Percentiles rank a stretch among this genome's conserved stretches.
Evolutionary conservation across 2,888 invertebrate genomes (phyloP).

Genomic region (Ornithoptera alexandrae): DNA sequence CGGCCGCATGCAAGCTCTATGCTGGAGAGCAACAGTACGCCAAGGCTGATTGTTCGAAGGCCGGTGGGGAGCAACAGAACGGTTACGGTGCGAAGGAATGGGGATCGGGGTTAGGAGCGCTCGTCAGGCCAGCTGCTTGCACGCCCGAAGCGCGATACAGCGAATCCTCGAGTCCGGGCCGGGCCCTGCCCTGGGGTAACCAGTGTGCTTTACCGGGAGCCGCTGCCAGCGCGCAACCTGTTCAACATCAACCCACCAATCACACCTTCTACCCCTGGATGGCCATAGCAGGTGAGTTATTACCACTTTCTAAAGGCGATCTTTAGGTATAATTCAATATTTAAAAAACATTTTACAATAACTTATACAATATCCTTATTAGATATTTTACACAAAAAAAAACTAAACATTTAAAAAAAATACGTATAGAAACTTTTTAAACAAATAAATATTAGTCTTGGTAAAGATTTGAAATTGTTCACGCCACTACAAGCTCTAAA

Average conservation of each 20-base stretch:
- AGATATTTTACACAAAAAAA: background rate
- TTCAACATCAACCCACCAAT: conserved; percentile 93
- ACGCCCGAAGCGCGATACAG: conserved; percentile 93
- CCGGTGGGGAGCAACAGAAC: conserved; percentile 82
- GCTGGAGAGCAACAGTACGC: conserved; percentile 84
- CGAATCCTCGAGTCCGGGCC: conserved; percentile 90
- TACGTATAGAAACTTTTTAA: background rate
- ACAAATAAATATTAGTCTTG: conserved; percentile 5
- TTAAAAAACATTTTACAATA: no score
- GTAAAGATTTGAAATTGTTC: conserved; percentile 34
- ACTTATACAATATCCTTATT: no score
- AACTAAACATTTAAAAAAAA: background rate
- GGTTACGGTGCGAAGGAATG: conserved; percentile 86
- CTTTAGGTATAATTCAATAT: background rate
- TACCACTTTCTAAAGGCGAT: background rate
- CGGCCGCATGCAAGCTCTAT: conserved; percentile 91
- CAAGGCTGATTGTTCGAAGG: conserved; percentile 90
- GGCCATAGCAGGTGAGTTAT: conserved; percentile 96
- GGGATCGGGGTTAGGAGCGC: conserved; percentile 83
- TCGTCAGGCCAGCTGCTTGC: conserved; percentile 91
- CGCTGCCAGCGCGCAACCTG: conserved; percentile 89
- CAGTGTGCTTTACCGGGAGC: conserved; percentile 92
- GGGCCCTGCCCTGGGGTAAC: conserved; percentile 91
- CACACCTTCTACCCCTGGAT: conserved; percentile 99
- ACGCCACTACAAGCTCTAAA: conserved; percentile 52